These are phyloP conservation scores for Leistus spinibarbis DNA, from an alignment of 2,888 invertebrate genomes.

Conservation along the genomic window DNA sequence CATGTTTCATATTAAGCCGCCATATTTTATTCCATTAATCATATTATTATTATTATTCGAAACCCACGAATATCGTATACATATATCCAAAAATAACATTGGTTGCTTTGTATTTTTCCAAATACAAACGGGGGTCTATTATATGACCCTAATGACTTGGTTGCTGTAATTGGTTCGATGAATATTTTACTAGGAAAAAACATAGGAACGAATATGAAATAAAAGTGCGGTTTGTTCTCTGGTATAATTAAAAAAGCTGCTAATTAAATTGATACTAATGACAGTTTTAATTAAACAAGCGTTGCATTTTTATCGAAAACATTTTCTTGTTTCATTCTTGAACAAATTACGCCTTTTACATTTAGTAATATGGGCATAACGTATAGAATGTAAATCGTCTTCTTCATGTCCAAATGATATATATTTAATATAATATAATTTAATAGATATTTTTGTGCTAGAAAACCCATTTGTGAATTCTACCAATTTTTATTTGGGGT, in stretches of 20 bases:
- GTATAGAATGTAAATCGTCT: too few species aligned
- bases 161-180: slow-evolving; percentile 21
- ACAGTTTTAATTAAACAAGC: slow-evolving; percentile 20
- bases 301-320: background rate
- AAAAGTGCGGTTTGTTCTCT: slow-evolving; percentile 12
- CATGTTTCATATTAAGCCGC: slow-evolving; percentile 5
- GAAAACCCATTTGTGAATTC: too few species aligned
- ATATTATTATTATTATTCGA: slow-evolving; percentile 10
- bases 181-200: slow-evolving; percentile 25
- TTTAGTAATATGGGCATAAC: too few species aligned
- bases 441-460: too few species aligned
- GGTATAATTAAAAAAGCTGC: slow-evolving; percentile 27
- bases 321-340: background rate
- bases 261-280: slow-evolving; percentile 34
- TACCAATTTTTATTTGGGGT: too few species aligned
- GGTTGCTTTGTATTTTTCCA: background rate
- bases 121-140: background rate
- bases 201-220: slow-evolving; percentile 1
- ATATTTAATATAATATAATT: too few species aligned
- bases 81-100: background rate
- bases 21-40: slow-evolving; percentile 17
- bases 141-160: slow-evolving; percentile 26
- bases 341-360: too few species aligned
- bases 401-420: too few species aligned
- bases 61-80: slow-evolving; percentile 6